A percentile compares a stretch with the other conserved stretches of the same genome.
Evolutionary conservation across 1,140 invertebrate species (phyloP).

Genomic region (Papilio polyxenes): DNA sequence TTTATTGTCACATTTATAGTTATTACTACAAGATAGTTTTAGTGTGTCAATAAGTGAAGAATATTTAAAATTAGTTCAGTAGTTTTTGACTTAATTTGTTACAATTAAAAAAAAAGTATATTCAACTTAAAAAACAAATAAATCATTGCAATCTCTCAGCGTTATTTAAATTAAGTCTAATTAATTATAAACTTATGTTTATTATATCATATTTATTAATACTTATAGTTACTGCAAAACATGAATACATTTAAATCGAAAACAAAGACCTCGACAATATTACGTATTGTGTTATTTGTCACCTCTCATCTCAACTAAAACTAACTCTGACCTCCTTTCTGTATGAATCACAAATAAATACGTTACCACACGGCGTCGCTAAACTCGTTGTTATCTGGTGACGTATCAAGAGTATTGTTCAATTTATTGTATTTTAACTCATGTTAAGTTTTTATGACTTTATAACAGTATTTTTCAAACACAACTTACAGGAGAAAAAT

Average conservation of each 20-base stretch:
- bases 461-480: background rate
- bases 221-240: background rate
- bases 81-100: no score
- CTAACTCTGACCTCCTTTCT: conserved; percentile 17
- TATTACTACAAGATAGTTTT: background rate
- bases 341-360: conserved; percentile 25
- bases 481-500: background rate
- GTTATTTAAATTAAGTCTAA: no score
- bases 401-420: conserved; percentile 16
- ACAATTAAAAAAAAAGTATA: no score
- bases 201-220: background rate
- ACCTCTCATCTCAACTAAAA: conserved; percentile 24
- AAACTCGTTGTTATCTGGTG: conserved; percentile 23
- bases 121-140: no score
- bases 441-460: background rate
- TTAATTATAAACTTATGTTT: no score
- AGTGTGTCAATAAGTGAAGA: background rate
- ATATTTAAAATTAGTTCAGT: no score
- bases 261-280: background rate
- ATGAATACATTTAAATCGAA: background rate
- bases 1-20: background rate
- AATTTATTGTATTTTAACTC: background rate
- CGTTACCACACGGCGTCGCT: background rate
- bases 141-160: no score
- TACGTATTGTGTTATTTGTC: background rate